Evolutionary conservation across 2,113 vertebrate species (phyloP).

Genomic region (Pedionomus torquatus): DNA sequence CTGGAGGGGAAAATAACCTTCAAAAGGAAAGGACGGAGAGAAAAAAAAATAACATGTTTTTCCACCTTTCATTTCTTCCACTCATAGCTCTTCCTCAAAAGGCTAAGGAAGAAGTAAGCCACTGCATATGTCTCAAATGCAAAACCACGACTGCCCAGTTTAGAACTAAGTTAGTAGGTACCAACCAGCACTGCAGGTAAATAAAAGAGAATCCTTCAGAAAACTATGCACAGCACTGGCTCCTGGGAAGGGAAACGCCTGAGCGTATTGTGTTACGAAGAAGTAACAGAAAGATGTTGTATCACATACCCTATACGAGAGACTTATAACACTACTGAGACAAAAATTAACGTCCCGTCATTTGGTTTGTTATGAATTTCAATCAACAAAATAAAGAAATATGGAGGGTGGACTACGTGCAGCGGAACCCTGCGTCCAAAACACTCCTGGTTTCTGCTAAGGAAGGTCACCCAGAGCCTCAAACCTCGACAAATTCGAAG

Average conservation of each 20-base stretch:
- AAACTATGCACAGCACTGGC: neutral
- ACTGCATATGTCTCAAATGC: fast-evolving
- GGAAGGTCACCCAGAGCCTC: neutral
- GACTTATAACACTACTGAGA: neutral
- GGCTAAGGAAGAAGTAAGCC: neutral
- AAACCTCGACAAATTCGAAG: neutral
- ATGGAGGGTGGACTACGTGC: fast-evolving
- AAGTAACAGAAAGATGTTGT: neutral
- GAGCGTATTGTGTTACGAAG: neutral
- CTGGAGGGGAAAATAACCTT: neutral
- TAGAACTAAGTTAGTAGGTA: neutral
- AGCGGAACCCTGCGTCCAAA: neutral
- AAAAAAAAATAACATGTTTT: fast-evolving
- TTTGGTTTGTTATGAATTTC: neutral
- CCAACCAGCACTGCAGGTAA: neutral
- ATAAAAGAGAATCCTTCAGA: neutral
- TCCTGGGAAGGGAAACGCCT: neutral
- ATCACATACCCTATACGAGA: neutral
- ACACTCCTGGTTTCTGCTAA: neutral
- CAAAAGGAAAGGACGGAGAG: neutral
- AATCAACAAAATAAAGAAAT: neutral
- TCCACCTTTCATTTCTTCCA: neutral
- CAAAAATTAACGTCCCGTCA: neutral
- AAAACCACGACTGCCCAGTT: fast-evolving
- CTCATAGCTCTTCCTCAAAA: neutral